Evolutionary conservation across 1,140 invertebrate genomes (phyloP).

Genomic region (Teleogryllus occipitalis): DNA sequence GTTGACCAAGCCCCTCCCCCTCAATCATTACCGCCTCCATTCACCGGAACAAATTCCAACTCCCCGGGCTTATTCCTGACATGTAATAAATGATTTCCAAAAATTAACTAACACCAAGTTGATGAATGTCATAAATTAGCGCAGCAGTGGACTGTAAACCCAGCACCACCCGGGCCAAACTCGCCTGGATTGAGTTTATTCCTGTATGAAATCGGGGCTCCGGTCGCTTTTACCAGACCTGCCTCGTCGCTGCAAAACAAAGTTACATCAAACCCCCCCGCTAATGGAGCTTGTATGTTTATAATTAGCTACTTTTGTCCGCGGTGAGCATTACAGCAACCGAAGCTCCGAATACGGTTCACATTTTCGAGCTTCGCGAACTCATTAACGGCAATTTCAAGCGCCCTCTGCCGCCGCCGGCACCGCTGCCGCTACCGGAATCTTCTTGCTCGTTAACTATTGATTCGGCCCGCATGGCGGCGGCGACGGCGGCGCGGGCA

Average conservation of each 20-base stretch:
- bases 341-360: background rate
- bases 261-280: background rate
- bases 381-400: background rate
- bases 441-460: background rate
- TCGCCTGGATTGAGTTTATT: background rate
- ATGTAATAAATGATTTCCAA: slow-evolving; percentile 1
- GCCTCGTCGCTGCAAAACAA: background rate
- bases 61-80: background rate
- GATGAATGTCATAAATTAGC: slow-evolving; percentile 1
- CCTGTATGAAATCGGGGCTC: background rate
- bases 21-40: background rate
- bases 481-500: no score
- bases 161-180: background rate
- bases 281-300: slow-evolving; percentile 4
- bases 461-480: background rate
- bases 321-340: background rate
- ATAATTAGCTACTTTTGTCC: slow-evolving; percentile 5
- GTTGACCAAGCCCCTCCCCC: background rate
- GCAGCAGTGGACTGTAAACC: background rate
- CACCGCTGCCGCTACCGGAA: background rate
- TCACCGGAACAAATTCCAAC: background rate
- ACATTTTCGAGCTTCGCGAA: background rate
- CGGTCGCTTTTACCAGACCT: background rate
- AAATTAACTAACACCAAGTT: background rate
- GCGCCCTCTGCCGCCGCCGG: background rate